Evolutionary conservation across 2,797 vertebrate genomes (phyloP), one percentile per base, ranked within the genome.

Genomic region (Rhinogobio ventralis): DNA sequence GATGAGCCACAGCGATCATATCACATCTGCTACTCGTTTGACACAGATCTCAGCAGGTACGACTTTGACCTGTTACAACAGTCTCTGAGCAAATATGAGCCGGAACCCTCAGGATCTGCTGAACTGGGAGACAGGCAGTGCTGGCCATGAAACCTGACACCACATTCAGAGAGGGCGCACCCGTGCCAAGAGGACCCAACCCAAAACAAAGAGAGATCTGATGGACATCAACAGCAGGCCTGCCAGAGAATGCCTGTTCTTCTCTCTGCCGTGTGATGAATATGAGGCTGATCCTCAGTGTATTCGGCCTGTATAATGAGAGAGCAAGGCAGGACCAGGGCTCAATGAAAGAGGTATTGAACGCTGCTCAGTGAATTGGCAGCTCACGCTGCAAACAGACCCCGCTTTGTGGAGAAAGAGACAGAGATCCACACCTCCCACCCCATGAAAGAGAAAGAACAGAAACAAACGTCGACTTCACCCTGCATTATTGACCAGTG

Each of bases 321-420:
- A 62, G 72, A 53, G 72, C 28, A 28, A 74, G 72, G 72, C 17
- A 67, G 42, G 62, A 33, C 45, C 17, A 15, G 39, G 9, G 53
- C 73, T 77, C 88, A 90, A 92, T 90, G 68, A 81, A 91, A 92
- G 45, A 7, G 53, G 67, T 62, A 85, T 77, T 87, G 87, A 86
- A 88, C 83, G 87, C 89, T 90, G 86, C 87, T 90, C 86, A 90
- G 91, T 87, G 90, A 91, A 92, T 90, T 89, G 90, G 89, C 88
- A 88, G 89, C 85, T 80, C 87, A 67, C 62, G 45, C 74, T 28
- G 89, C 86, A 92, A 90, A 93, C 91, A 90, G 74, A 83, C 84
- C 87, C 86, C 85, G 88, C 90, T 93, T 93, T 93, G 91, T 91
- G 87, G 55, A 86, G 87, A 90, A 85, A 84, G 85, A 89, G 90